A percentile compares a stretch with the other conserved stretches of the same genome.
These are phyloP conservation scores for Protobothrops mucrosquamatus DNA, from an alignment of 2,113 vertebrate genomes.

Conservation along the genomic window DNA sequence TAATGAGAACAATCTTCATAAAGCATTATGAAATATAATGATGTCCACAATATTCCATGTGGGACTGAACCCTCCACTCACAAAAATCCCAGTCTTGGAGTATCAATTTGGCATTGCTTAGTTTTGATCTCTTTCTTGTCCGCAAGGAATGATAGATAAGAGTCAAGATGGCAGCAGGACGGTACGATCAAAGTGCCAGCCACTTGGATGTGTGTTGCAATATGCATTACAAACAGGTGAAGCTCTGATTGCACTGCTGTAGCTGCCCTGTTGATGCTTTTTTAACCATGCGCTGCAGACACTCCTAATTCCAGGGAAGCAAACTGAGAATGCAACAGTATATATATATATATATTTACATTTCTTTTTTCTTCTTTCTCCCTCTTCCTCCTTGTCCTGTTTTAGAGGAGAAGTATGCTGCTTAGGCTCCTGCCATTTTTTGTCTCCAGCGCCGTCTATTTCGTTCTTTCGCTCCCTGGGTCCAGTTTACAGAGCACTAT, in stretches of 20 bases:
- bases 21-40: not conserved
- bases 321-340: not conserved
- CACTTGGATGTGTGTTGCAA: not conserved
- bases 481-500: conserved; percentile 63
- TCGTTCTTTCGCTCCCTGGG: conserved; percentile 66
- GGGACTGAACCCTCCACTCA: not conserved
- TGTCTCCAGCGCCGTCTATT: conserved; percentile 68
- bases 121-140: not conserved
- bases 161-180: not conserved
- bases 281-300: not conserved
- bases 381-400: not conserved
- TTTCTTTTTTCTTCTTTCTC: not conserved
- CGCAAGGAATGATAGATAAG: not conserved
- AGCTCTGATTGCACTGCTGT: not conserved
- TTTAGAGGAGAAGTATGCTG: conserved; percentile 40
- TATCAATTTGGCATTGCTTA: not conserved
- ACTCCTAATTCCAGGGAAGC: not conserved
- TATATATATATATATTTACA: not conserved
- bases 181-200: not conserved
- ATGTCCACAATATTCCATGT: not conserved
- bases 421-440: conserved; percentile 71
- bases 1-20: not conserved
- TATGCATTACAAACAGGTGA: not conserved
- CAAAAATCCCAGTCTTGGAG: not conserved
- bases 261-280: not conserved